Evolutionary conservation across 2,113 vertebrate species (phyloP).

Genomic region (Urocolius indicus): DNA sequence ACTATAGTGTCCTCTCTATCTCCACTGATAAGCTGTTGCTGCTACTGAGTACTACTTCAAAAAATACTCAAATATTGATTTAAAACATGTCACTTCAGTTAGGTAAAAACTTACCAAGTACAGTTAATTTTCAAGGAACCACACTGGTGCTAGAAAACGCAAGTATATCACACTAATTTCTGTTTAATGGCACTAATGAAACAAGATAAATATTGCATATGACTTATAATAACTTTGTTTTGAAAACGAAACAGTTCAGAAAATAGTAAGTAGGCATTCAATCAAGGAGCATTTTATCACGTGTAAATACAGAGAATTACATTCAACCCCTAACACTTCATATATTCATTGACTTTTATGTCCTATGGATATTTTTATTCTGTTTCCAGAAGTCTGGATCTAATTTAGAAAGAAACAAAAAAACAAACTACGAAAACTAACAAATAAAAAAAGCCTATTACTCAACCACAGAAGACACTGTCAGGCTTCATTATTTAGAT

Average conservation of each 20-base stretch:
- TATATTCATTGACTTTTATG: slow-evolving; percentile 52
- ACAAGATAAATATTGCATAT: slow-evolving; percentile 66
- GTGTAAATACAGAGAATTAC: slow-evolving; percentile 46
- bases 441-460: slow-evolving; percentile 64
- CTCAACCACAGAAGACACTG: slow-evolving; percentile 56
- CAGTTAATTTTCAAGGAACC: slow-evolving; percentile 71
- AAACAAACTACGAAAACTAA: slow-evolving; percentile 57
- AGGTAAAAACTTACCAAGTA: slow-evolving; percentile 59
- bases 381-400: slow-evolving; percentile 52
- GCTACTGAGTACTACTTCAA: slow-evolving; percentile 35
- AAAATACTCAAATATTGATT: slow-evolving; percentile 72
- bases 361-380: slow-evolving; percentile 45
- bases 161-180: slow-evolving; percentile 52
- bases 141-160: slow-evolving; percentile 48
- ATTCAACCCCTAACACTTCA: slow-evolving; percentile 43
- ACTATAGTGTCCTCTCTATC: not conserved
- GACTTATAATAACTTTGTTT: slow-evolving; percentile 68
- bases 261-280: slow-evolving; percentile 58
- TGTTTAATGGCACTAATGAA: slow-evolving; percentile 62
- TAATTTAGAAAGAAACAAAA: slow-evolving; percentile 65
- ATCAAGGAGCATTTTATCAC: slow-evolving; percentile 31
- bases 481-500: slow-evolving; percentile 69
- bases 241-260: slow-evolving; percentile 66
- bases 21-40: slow-evolving; percentile 29
- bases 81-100: slow-evolving; percentile 70